Evolutionary conservation across 2,797 vertebrate species (phyloP).

Genomic region (Fistularia tabacaria): DNA sequence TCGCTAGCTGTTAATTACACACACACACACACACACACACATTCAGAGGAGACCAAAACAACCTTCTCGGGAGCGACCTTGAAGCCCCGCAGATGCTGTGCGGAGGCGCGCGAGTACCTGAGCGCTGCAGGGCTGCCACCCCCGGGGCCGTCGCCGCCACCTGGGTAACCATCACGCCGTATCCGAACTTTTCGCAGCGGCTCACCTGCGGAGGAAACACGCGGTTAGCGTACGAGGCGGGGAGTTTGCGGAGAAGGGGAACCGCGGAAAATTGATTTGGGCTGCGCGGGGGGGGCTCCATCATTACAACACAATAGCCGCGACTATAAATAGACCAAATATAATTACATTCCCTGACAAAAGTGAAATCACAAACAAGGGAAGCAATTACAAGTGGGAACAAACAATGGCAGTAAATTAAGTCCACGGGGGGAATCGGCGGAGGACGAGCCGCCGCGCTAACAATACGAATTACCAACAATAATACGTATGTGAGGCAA

Average conservation of each 20-base stretch:
- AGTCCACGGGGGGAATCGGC: conserved; percentile 22
- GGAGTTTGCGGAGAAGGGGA: conserved; percentile 11
- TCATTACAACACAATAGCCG: conserved; percentile 31
- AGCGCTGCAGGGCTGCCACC: conserved; percentile 79
- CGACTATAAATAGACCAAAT: conserved; percentile 42
- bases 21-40: too few relatives aligned
- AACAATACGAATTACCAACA: conserved; percentile 19
- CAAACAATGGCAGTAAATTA: conserved; percentile 57
- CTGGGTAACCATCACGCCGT: conserved; percentile 87
- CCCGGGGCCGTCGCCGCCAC: conserved; percentile 86
- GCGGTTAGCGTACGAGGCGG: background rate
- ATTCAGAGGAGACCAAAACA: background rate
- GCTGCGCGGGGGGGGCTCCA: conserved; percentile 6
- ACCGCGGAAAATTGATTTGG: conserved; percentile 37
- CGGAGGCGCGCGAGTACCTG: conserved; percentile 72
- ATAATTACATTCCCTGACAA: conserved; percentile 46
- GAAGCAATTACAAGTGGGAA: conserved; percentile 33
- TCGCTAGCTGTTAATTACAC: too few relatives aligned
- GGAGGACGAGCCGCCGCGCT: conserved; percentile 13
- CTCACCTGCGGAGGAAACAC: conserved; percentile 70
- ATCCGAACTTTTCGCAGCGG: conserved; percentile 86
- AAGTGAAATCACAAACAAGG: conserved; percentile 32
- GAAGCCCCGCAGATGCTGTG: conserved; percentile 7
- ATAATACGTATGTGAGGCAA: too few relatives aligned
- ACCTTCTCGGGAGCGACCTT: background rate